Evolutionary conservation across 2,113 vertebrate species (phyloP).

Genomic region (Capra hircus): DNA sequence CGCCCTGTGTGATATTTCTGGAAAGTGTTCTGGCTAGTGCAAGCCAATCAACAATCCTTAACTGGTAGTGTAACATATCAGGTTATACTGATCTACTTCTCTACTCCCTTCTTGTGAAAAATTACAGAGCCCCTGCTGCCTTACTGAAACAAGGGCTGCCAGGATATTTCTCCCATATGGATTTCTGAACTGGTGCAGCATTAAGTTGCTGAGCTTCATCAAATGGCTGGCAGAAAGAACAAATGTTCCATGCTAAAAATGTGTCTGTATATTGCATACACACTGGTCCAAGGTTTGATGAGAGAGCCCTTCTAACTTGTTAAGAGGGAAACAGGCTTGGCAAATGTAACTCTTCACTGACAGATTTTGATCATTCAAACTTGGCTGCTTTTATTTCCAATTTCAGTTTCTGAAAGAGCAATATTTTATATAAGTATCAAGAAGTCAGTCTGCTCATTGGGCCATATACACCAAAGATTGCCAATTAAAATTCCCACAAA

Average conservation of each 20-base stretch:
- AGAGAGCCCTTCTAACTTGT: constrained; percentile 31
- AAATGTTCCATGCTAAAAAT: neutral
- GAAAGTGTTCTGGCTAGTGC: neutral
- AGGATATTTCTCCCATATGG: constrained; percentile 40
- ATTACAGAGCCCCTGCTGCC: constrained; percentile 9
- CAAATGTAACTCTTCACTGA: constrained; percentile 38
- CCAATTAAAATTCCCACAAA: constrained; percentile 35
- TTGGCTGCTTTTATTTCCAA: constrained; percentile 43
- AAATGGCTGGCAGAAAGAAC: constrained; percentile 44
- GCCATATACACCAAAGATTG: neutral
- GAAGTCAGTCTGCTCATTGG: constrained; percentile 16
- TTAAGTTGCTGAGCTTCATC: constrained; percentile 22
- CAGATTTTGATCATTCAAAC: constrained; percentile 25
- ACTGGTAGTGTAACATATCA: neutral
- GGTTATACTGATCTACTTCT: neutral
- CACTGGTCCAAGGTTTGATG: neutral
- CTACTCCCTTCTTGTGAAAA: neutral
- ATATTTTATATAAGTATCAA: constrained; percentile 42
- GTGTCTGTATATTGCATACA: neutral
- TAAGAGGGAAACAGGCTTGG: constrained; percentile 14
- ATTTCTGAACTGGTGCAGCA: constrained; percentile 26
- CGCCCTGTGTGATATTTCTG: neutral
- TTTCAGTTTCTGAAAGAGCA: constrained; percentile 54
- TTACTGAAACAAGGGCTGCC: constrained; percentile 42
- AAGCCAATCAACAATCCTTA: constrained; percentile 21